Evolutionary conservation across 2,797 vertebrate species (phyloP), one percentile per base, ranked within the genome.

Genomic region (Sitta carolinensis): DNA sequence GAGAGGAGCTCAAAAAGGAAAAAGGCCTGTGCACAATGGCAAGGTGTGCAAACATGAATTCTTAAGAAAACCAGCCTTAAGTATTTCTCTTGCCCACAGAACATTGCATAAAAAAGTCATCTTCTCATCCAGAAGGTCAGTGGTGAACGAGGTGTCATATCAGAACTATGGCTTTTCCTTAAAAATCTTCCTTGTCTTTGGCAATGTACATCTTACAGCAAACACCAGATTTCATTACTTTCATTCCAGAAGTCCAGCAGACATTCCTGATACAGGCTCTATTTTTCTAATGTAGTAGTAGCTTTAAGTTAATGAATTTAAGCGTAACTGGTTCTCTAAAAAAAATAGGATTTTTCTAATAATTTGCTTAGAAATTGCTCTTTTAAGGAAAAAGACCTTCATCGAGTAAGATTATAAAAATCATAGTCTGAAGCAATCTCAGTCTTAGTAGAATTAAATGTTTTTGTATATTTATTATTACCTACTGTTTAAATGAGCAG

Each of bases 61-160:
- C 51, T 68, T 78, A 57, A 45, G 26, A 48, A 76, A 63, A 50
- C 7, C 22, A 50, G 38, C 30, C 19, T 48, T 68, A 54, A 64
- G 4, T 67, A 50, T 74, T 95, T 78, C n/a, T 54, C 16, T 47
- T 85, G 3, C 25, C 25, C 57, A 27, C 32, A 52, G 78, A 92
- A 80, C 45, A 42, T 61, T 57, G 26, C 48, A 83, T 85, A 45
- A 48, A 66, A 61, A 73, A 18, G 15, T 75, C 23, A 34, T 93
- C 69, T 92, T 94, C 61, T 95, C 84, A 86, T 96, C 96, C 96
- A 95, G 96, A 97, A 96, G 78, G 85, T 93, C 95, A 93, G 15
- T 67, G 87, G 69, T 94, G 58, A 92, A 87, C 50, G 66, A 83
- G 8, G 9, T 64, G 25, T 85, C 38, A 5, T 76, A 26, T 27